phyloP scores from a whole-genome alignment of 1,140 invertebrate species.

The Nasonia vitripennis region DNA sequence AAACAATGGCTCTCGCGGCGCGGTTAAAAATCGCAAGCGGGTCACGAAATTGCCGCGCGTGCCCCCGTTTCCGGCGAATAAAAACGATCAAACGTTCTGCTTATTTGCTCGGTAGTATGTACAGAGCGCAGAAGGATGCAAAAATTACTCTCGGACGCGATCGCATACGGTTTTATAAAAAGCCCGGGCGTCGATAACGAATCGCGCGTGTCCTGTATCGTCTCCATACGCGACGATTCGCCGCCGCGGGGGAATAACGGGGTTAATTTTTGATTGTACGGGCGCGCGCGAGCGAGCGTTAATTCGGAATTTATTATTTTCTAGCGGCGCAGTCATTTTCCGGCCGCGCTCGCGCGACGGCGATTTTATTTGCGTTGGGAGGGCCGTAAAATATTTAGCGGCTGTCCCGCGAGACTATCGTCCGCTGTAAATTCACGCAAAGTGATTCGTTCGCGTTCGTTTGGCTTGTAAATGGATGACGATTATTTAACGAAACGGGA shows the following conservation, averaged over 20 bases:
- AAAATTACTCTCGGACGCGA: background rate
- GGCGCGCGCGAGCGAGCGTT: background rate
- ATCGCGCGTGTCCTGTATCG: background rate
- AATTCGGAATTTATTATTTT: constrained; percentile 54
- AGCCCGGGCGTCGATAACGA: too few species aligned
- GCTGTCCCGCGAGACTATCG: constrained; percentile 8
- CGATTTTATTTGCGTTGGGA: constrained; percentile 43
- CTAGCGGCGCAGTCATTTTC: constrained; percentile 28
- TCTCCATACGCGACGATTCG: background rate
- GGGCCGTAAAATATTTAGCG: constrained; percentile 39
- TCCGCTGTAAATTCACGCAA: constrained; percentile 35
- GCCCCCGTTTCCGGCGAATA: background rate
- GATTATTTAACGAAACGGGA: constrained; percentile 40
- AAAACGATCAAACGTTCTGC: background rate
- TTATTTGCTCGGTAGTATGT: too few species aligned
- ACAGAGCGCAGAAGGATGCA: background rate
- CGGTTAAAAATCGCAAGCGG: constrained; percentile 3
- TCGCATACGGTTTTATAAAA: too few species aligned
- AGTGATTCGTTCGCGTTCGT: constrained; percentile 25
- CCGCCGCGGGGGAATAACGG: background rate
- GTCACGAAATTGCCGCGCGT: background rate
- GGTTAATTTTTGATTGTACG: constrained; percentile 39
- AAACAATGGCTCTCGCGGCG: constrained; percentile 17
- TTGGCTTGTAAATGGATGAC: constrained; percentile 38
- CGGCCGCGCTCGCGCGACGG: background rate